These are phyloP conservation scores for Eupithecia abbreviata DNA, from an alignment of 2,888 invertebrate genomes.

Conservation along the genomic window DNA sequence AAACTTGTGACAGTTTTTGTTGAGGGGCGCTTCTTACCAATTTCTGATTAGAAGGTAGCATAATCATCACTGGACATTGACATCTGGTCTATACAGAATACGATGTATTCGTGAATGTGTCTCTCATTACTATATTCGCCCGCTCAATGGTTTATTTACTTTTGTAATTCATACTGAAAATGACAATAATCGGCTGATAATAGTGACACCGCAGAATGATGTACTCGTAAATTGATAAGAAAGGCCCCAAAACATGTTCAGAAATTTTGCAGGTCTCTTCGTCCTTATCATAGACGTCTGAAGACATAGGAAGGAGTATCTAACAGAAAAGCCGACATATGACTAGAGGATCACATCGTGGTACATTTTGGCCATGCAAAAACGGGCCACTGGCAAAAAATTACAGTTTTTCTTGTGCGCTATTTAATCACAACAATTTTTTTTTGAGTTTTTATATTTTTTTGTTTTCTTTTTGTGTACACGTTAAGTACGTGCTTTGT, in stretches of 20 bases:
- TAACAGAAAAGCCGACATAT: slow-evolving; percentile 66
- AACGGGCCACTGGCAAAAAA: slow-evolving; percentile 59
- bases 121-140: background rate
- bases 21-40: slow-evolving; percentile 16
- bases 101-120: background rate
- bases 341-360: slow-evolving; percentile 58
- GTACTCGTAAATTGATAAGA: background rate
- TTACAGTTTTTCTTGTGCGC: background rate
- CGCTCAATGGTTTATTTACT: background rate
- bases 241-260: slow-evolving; percentile 31
- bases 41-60: background rate
- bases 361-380: slow-evolving; percentile 66
- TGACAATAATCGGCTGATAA: background rate
- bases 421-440: background rate
- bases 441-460: background rate
- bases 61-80: background rate
- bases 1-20: slow-evolving; percentile 5
- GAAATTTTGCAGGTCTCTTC: slow-evolving; percentile 49
- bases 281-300: slow-evolving; percentile 33
- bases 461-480: slow-evolving; percentile 17
- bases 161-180: background rate
- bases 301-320: slow-evolving; percentile 48
- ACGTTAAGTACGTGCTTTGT: slow-evolving; percentile 41
- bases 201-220: background rate
- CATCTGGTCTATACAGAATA: background rate